Conservation (phyloP, 2,888 invertebrate genomes). For the Yponomeuta malinellus region DNA sequence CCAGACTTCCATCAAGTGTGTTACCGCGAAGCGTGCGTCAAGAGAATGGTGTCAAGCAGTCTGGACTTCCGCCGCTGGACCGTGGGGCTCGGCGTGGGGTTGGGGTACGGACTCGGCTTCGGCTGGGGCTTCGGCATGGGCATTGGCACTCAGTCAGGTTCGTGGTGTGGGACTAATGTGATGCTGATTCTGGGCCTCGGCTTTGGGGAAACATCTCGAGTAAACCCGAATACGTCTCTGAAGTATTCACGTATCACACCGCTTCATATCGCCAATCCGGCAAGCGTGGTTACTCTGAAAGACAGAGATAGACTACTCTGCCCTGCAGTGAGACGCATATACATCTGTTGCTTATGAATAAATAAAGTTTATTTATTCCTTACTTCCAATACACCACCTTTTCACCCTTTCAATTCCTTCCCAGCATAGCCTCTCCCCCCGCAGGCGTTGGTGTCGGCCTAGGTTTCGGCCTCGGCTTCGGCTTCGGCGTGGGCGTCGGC, state of each 20-base stretch:
- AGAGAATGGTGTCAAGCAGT: neutral
- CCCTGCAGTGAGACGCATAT: too few species aligned
- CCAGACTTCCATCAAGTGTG: neutral
- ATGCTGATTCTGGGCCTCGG: too few species aligned
- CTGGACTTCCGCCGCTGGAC: neutral
- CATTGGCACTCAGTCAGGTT: neutral
- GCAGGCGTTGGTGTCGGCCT: neutral
- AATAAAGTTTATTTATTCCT: too few species aligned
- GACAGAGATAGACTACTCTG: too few species aligned
- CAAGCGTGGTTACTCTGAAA: too few species aligned
- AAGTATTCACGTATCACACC: too few species aligned
- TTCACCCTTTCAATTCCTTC: neutral
- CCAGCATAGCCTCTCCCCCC: neutral
- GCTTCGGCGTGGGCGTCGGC: neutral
- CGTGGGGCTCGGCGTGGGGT: neutral
- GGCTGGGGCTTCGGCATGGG: neutral
- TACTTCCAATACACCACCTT: too few species aligned
- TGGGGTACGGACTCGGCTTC: neutral
- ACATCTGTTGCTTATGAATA: too few species aligned
- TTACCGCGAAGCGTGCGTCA: neutral
- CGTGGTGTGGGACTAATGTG: neutral
- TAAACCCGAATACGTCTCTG: too few species aligned
- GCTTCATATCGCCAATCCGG: too few species aligned
- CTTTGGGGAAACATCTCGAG: too few species aligned
- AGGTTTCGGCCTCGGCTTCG: neutral